Base-by-base conservation (phyloP, 2,888 invertebrate genomes). In the Yponomeuta malinellus region DNA sequence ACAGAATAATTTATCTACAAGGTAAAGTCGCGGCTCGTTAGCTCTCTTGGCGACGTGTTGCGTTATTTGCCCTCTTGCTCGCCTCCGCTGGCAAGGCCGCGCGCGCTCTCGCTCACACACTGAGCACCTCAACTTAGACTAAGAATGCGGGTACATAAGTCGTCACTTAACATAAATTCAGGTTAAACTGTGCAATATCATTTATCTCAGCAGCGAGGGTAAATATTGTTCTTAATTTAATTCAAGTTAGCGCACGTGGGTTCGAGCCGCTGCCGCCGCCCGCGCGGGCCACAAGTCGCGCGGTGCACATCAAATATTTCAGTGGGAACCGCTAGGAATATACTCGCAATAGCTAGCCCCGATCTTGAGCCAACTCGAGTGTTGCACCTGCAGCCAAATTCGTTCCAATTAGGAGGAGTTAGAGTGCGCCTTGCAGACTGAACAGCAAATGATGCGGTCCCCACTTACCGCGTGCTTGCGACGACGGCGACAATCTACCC, bases 181-280 rank as follows among this genome's bases (percentile, higher is more conserved):
- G 80, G 83, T 87, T 87, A 87, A 87, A 88, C 84, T 85, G 85
- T 85, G 86, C 88, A 88, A 89, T 89, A 88, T 86, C 88, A 87
- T 90, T 88, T 90, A 88, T 89, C 88, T 86, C 79, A 81, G 85
- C 83, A 77, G 80, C 80, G 81, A 81, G 88, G 84, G 89, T 89
- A 90, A 92, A 92, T 90, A 91, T 91, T 91, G 90, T 92, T 90
- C 88, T 89, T 87, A 92, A 90, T 91, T 91, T 90, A 92, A 90
- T 88, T 90, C 84, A 83, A 88, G 88, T 90, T 85, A 83, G 83
- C 83, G 82, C 83, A 84, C 81, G 82, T 83, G 84, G 85, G 84
- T 83, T 83, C 83, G 78, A 84, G 79, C n/a, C 64, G n/a, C 64
- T 43, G 43, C 43, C 8, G 8, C 15, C 72, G 73, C 33, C 33